Evolutionary conservation across 2,888 invertebrate genomes (phyloP), one percentile per base, ranked within the genome.

Genomic region (Nudaria mundana): DNA sequence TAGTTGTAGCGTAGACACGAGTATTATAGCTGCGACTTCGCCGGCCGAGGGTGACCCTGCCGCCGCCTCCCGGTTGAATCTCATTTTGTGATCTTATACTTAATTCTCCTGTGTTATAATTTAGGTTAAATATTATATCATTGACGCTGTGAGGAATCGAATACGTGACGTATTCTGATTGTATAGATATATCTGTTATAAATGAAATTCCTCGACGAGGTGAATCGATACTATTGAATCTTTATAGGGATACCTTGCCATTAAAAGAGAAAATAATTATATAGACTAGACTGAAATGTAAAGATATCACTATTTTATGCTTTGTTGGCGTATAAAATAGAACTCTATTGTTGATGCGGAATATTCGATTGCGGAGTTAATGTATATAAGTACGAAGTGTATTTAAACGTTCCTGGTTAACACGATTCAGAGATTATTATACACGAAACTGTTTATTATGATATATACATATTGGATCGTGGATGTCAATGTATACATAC

Each of bases 81-180:
- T 88, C 87, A 88, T 88, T 88, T 87, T 88, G 87, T 88, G 87
- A 88, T 88, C 87, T 88, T 88, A 88, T 86, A 88, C 87, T 88
- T 88, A 88, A 88, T 86, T 88, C 87, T 86, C 86, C 86, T 88
- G 86, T 88, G 87, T 88, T 88, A 86, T 86, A 85, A 82, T 88
- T 88, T 88, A 88, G 87, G 86, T 88, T 87, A 88, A 87, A 86
- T 88, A 87, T 88, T 86, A 86, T 88, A 88, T 87, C 87, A 87
- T 86, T 80, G 85, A 86, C 82, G 87, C 87, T 85, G 87, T 85
- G 86, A 86, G 79, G 81, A 78, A 82, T 80, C 78, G 78, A 75
- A 82, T 83, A 78, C 83, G 81, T 76, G 76, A 81, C 76, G 86
- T 82, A 80, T 82, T 79, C 68, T 66, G 81, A 76, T 76, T 76